Percentiles rank a stretch among this genome's conserved stretches.
Evolutionary conservation across 2,888 invertebrate species (phyloP).

Genomic region (Mesoligia furuncula): DNA sequence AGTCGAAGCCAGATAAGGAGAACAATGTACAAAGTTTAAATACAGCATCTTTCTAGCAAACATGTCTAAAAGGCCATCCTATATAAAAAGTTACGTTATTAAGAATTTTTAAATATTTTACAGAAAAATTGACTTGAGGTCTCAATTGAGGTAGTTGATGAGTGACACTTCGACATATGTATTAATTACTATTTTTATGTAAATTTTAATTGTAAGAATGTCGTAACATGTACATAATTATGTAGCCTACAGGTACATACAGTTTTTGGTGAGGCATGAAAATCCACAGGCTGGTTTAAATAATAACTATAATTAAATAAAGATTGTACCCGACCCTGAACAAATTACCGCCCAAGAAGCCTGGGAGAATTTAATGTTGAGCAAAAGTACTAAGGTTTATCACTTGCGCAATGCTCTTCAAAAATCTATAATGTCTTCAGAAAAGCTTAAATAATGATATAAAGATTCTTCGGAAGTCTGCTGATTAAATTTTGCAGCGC

Average conservation of each 20-base stretch:
- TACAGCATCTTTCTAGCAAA: neutral
- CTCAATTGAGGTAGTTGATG: neutral
- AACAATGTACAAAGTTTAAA: neutral
- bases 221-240: neutral
- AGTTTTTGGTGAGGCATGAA: neutral
- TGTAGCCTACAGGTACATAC: neutral
- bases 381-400: neutral
- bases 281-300: neutral
- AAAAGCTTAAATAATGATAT: neutral
- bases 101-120: neutral
- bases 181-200: neutral
- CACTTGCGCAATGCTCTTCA: neutral
- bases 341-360: constrained; percentile 15
- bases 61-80: neutral
- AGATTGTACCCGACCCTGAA: neutral
- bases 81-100: neutral
- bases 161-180: neutral
- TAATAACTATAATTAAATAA: constrained; percentile 37
- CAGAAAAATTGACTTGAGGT: neutral
- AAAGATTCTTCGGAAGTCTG: neutral
- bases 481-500: neutral
- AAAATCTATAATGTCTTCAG: neutral
- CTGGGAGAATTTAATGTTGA: neutral
- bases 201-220: neutral
- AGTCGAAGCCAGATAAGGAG: neutral